Evolutionary conservation across 2,888 invertebrate species (phyloP), one percentile per base, ranked within the genome.

Genomic region (Drosophila falleni): DNA sequence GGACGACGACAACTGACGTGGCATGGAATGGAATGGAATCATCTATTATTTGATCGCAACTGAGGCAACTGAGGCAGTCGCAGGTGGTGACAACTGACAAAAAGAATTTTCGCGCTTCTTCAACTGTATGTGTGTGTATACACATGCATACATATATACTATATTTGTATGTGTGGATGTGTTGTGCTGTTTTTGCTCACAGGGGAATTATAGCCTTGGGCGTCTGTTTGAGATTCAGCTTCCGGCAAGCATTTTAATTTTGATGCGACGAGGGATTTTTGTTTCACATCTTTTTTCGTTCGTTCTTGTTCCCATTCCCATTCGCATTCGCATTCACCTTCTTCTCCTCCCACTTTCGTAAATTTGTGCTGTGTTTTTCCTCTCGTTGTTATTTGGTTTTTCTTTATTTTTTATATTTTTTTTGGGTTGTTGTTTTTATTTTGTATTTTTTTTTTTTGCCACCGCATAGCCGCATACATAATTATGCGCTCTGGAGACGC

Each of bases 221-320:
- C 78, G 77, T 80, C 81, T 81, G 83, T 87, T 87, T 84, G 87
- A 87, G 82, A 85, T 85, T 85, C 87, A 71, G 82, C 82, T 84
- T 87, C 86, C 87, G 87, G 87, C 87, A 87, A 87, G 87, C 87
- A 87, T 84, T 84, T 85, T 84, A 87, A 84, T 84, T 84, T 84
- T 82, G 73, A 80, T 84, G 85, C 78, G 87, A 81, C 75, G 75
- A 78, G 87, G 72, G 77, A 74, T 76, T 74, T 71, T 85, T 77
- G 65, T 75, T 73, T 81, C 66, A 63, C 85, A 71, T 77, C 19
- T 70, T 56, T 49, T 39, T 55, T 15, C 41, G 31, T 19, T 31
- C 23, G 19, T 46, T 35, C 26, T 56, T 33, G 9, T 44, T 23
- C 15, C 16, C 15, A 35, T 15, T 44, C 55, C 5, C 49, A 33